Conservation (phyloP, 2,113 vertebrate genomes). For the Poecilia latipinna region DNA sequence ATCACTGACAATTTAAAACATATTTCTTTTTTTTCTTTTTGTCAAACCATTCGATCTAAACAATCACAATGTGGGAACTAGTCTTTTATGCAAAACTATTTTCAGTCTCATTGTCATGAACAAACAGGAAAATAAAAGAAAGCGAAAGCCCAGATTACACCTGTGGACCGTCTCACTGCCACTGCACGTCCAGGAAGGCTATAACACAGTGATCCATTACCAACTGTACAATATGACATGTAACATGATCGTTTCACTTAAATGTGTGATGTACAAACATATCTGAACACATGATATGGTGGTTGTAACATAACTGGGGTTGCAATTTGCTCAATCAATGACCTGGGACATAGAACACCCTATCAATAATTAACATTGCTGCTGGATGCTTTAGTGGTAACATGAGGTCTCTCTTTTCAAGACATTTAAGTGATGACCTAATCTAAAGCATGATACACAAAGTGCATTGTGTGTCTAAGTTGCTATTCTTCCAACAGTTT, state of each 20-base stretch:
- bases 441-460: slow-evolving; percentile 1
- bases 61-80: neutral
- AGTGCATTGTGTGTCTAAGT: neutral
- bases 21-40: neutral
- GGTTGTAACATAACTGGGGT: slow-evolving; percentile 57
- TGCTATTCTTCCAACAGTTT: neutral
- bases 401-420: slow-evolving; percentile 10
- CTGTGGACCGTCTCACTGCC: neutral
- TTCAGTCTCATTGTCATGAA: neutral
- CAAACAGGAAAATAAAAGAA: neutral
- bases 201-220: slow-evolving; percentile 7
- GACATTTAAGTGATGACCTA: slow-evolving; percentile 16
- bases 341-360: slow-evolving; percentile 56
- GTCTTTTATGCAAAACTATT: neutral
- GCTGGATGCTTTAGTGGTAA: slow-evolving; percentile 31
- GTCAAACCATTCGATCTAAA: too few species aligned
- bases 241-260: slow-evolving; percentile 40
- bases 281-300: slow-evolving; percentile 46
- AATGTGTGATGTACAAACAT: slow-evolving; percentile 1
- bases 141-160: neutral
- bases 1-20: slow-evolving; percentile 46
- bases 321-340: slow-evolving; percentile 71
- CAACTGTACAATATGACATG: slow-evolving; percentile 25
- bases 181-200: neutral
- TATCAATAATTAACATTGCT: slow-evolving; percentile 68